Conservation (phyloP, 2,113 vertebrate genomes). For the Fulica atra region DNA sequence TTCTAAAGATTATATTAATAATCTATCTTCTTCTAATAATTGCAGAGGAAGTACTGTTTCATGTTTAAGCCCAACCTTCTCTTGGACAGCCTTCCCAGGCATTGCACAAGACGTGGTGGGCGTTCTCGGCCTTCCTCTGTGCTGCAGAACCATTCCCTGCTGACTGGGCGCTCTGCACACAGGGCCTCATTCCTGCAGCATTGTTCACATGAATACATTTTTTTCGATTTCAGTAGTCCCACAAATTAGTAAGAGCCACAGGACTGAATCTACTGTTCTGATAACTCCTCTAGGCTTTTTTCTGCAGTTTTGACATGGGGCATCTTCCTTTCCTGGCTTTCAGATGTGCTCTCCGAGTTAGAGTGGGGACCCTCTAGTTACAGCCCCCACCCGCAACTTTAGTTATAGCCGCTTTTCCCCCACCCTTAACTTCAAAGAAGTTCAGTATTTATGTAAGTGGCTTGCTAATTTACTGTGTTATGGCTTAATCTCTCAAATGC, state of each 20-base stretch:
- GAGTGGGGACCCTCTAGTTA: neutral
- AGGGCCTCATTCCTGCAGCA: neutral
- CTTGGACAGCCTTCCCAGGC: neutral
- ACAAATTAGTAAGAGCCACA: neutral
- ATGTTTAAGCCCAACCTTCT: neutral
- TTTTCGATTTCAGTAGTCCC: neutral
- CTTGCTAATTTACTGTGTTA: constrained; percentile 9
- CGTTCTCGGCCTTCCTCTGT: neutral
- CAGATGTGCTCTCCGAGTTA: neutral
- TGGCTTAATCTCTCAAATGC: neutral
- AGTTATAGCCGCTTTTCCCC: neutral
- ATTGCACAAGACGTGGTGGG: neutral
- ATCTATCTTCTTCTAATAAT: neutral
- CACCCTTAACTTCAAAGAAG: neutral
- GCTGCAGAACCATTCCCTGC: neutral
- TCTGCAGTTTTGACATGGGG: neutral
- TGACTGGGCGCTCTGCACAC: neutral
- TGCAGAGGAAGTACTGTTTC: neutral
- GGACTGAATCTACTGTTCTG: neutral
- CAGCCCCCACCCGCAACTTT: neutral
- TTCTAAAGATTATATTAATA: neutral
- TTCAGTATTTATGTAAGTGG: neutral
- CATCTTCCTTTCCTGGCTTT: neutral
- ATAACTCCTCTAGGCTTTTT: neutral
- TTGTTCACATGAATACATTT: neutral